A percentile compares a stretch with the other conserved stretches of the same genome.
These are phyloP conservation scores for Unio pictorum DNA, from an alignment of 2,888 invertebrate species.

Conservation along the genomic window DNA sequence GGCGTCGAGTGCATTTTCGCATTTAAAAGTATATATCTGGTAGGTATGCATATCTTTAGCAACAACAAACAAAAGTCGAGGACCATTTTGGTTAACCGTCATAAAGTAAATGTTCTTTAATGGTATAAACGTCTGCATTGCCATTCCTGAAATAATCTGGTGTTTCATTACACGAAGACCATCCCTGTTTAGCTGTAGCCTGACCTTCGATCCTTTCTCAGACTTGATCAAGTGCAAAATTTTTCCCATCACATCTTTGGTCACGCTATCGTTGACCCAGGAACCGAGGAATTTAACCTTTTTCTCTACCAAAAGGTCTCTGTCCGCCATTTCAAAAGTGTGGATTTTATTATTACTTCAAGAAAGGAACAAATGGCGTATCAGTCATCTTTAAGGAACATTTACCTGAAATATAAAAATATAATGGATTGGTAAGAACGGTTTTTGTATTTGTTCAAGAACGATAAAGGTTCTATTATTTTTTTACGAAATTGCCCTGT, in stretches of 20 bases:
- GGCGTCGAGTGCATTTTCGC: constrained; percentile 40
- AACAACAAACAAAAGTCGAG: constrained; percentile 48
- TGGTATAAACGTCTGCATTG: constrained; percentile 32
- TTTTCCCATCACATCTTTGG: constrained; percentile 20
- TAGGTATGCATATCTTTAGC: constrained; percentile 34
- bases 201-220: constrained; percentile 50
- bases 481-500: too few species aligned
- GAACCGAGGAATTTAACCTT: constrained; percentile 45
- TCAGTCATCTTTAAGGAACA: too few species aligned
- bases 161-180: constrained; percentile 42
- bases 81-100: constrained; percentile 43
- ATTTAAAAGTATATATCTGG: constrained; percentile 46
- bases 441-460: too few species aligned
- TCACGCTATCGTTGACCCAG: constrained; percentile 50
- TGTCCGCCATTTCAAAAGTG: background rate
- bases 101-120: constrained; percentile 42
- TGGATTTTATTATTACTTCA: background rate
- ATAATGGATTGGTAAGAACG: too few species aligned
- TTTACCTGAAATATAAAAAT: too few species aligned
- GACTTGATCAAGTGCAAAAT: constrained; percentile 33
- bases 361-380: background rate
- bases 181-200: constrained; percentile 35
- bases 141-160: constrained; percentile 37
- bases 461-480: too few species aligned
- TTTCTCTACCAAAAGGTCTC: constrained; percentile 26